Evolutionary conservation across 2,888 invertebrate genomes (phyloP).

Genomic region (Habrosyne pyritoides): DNA sequence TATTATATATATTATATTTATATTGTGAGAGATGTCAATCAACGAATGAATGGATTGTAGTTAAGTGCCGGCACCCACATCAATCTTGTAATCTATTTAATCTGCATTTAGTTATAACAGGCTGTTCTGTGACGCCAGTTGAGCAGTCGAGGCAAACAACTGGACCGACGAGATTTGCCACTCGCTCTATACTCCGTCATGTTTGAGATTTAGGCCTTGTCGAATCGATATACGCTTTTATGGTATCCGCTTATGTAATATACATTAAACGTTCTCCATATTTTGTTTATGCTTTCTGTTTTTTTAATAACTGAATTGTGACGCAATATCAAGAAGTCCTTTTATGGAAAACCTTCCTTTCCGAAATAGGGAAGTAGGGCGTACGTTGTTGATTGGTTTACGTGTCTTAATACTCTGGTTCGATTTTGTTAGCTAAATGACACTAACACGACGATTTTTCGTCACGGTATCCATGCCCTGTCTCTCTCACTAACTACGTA

Average conservation of each 20-base stretch:
- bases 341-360: background rate
- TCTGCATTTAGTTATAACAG: background rate
- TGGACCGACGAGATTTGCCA: background rate
- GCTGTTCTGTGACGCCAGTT: background rate
- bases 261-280: background rate
- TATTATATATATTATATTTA: background rate
- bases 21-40: background rate
- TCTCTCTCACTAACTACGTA: too few species aligned
- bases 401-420: too few species aligned
- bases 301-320: background rate
- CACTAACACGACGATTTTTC: too few species aligned
- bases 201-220: background rate
- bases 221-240: background rate
- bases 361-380: background rate
- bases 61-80: background rate
- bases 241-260: background rate
- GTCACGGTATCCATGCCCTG: too few species aligned
- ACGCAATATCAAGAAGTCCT: background rate
- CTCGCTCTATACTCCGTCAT: background rate
- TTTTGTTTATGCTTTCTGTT: background rate
- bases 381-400: too few species aligned
- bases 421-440: too few species aligned
- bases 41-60: background rate
- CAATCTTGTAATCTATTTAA: constrained; percentile 2
- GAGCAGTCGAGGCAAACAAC: constrained; percentile 5